Conservation (phyloP, 2,888 invertebrate species). For the Paralinhomoeus sp. region DNA sequence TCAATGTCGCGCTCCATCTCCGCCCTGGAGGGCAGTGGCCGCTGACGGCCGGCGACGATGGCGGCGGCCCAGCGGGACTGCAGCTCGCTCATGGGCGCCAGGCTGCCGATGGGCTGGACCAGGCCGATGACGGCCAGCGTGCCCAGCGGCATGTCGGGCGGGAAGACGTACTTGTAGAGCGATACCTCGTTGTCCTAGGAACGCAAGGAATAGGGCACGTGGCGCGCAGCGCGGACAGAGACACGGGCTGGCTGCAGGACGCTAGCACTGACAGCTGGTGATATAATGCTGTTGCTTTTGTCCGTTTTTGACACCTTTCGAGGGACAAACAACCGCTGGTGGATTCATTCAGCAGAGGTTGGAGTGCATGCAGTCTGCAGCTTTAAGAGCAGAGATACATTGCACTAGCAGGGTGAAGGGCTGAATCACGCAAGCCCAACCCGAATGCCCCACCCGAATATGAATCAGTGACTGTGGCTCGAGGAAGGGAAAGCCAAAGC, state of each 20-base stretch:
- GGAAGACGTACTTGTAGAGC: constrained; percentile 30
- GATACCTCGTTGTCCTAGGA: constrained; percentile 21
- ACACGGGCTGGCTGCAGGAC: neutral
- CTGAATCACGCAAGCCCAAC: too few species aligned
- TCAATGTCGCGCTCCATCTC: constrained; percentile 13
- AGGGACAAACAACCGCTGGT: too few species aligned
- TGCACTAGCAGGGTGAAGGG: too few species aligned
- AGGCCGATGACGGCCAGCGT: constrained; percentile 26
- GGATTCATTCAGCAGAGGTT: too few species aligned
- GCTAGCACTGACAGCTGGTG: constrained; percentile 5
- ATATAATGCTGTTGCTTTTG: too few species aligned
- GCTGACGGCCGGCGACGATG: constrained; percentile 11
- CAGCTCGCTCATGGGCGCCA: constrained; percentile 30
- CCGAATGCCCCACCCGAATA: constrained; percentile 10
- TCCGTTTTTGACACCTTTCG: too few species aligned
- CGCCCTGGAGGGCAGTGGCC: constrained; percentile 8
- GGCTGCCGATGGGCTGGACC: constrained; percentile 30
- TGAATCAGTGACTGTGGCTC: constrained; percentile 14
- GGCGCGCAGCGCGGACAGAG: neutral
- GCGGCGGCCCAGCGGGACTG: constrained; percentile 16
- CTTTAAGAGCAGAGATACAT: too few species aligned
- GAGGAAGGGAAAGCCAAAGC: constrained; percentile 29
- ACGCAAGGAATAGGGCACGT: neutral
- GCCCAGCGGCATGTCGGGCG: constrained; percentile 20
- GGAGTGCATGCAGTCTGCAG: too few species aligned